Percentiles rank a stretch among this genome's conserved stretches.
phyloP scores from a whole-genome alignment of 2,888 invertebrate species.

The Catotricha subobsoleta region DNA sequence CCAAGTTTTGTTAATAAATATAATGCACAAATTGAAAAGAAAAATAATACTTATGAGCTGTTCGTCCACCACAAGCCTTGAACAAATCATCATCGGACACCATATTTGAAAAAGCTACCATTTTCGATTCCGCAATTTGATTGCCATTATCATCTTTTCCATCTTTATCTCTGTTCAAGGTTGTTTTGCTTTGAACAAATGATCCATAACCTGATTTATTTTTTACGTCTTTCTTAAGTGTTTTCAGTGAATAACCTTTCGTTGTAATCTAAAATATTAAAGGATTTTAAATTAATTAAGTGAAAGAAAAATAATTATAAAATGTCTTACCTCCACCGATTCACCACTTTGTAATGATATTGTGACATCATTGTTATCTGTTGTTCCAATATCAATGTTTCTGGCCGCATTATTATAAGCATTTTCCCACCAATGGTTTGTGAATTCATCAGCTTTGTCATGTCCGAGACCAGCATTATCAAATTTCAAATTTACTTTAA shows the following conservation, averaged over 20 bases:
- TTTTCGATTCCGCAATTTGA: not conserved
- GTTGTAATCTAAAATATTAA: not conserved
- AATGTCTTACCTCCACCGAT: not conserved
- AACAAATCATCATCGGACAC: constrained; percentile 56
- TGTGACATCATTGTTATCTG: constrained; percentile 1
- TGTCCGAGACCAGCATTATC: constrained; percentile 56
- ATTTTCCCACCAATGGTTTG: constrained; percentile 60
- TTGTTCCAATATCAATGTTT: constrained; percentile 35
- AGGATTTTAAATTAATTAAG: not conserved
- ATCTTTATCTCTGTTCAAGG: not conserved
- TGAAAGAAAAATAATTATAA: not conserved
- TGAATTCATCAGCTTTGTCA: constrained; percentile 47
- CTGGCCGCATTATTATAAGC: constrained; percentile 49
- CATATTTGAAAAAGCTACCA: constrained; percentile 8
- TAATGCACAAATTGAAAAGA: not conserved
- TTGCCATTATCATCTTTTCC: not conserved
- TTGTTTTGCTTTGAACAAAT: not conserved
- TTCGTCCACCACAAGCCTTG: constrained; percentile 51
- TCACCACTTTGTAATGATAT: constrained; percentile 7
- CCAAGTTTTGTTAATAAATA: constrained; percentile 14
- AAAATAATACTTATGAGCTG: constrained; percentile 50
- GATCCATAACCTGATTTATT: not conserved
- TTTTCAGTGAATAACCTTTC: not conserved
- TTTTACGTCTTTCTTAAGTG: not conserved
- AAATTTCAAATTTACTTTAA: constrained; percentile 57